Percentiles rank a stretch among this genome's conserved stretches.
phyloP scores from a whole-genome alignment of 1,140 invertebrate species.

The Diuraphis noxia region DNA sequence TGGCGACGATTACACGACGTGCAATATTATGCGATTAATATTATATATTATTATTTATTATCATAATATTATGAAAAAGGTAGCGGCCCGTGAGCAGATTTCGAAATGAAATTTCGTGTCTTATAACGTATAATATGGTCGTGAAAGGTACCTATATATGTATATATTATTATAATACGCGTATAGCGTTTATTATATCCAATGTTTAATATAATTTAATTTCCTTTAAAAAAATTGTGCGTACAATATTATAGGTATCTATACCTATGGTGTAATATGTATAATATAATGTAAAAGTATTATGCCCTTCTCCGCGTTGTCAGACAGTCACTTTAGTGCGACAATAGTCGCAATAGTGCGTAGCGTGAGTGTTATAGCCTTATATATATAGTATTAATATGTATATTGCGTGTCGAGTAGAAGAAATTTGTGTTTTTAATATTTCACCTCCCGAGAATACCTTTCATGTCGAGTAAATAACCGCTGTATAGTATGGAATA shows the following conservation, averaged over 20 bases:
- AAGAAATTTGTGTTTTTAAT: neutral
- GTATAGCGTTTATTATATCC: neutral
- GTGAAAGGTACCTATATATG: too few relatives aligned
- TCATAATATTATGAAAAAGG: neutral
- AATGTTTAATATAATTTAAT: neutral
- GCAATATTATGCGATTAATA: neutral
- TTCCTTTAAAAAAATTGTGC: neutral
- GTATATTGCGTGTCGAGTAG: neutral
- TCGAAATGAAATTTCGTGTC: neutral
- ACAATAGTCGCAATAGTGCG: too few relatives aligned
- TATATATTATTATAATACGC: neutral
- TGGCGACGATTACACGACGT: neutral
- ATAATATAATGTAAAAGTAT: neutral
- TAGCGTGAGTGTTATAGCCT: too few relatives aligned
- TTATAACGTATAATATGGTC: neutral
- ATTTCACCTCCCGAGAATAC: neutral
- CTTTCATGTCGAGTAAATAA: neutral
- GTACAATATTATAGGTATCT: too few relatives aligned
- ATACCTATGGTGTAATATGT: neutral
- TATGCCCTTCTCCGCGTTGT: neutral
- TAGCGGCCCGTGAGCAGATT: neutral
- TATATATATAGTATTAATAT: too few relatives aligned
- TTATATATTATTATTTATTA: neutral
- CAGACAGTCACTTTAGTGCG: too few relatives aligned
- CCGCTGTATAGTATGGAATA: neutral